Evolutionary conservation across 1,140 invertebrate genomes (phyloP), one percentile per base, ranked within the genome.

Genomic region (Antheraea pernyi): DNA sequence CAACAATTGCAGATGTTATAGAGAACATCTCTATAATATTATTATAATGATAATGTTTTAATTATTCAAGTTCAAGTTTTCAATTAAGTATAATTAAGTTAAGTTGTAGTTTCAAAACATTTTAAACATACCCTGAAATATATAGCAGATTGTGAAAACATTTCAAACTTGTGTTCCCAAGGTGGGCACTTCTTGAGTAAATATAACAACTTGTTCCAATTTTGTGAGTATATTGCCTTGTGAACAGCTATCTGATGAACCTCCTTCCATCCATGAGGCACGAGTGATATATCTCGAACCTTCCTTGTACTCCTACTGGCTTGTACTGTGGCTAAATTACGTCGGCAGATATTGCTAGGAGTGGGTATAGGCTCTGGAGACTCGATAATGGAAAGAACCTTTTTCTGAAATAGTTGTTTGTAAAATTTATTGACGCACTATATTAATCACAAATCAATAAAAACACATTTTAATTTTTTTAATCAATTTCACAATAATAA

Each of bases 181-280:
- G 83, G 78, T 7, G 85, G 81, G 7, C 78, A 83, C 46, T 87
- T 86, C 62, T 82, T 86, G 10, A 91, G 69, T 7, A 91, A 68
- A 70, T 82, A 88, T 3, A 84, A 30, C 3, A 89, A 62, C 62
- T 82, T 82, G 65, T 89, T 72, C 89, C 89, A 91, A 71, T 89
- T 71, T 58, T 91, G 89, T 0, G 82, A 76, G 60, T 89, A 89
- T 19, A 91, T 85, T 0, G 89, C 86, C n/a, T 65, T 73, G 18
- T 80, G 73, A 8, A 86, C 18, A 7, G 86, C 81, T 18, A 79
- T 64, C 3, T 85, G 70, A 46, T 76, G 85, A 0, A 63, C 68
- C 22, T 75, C 69, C 39, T 69, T 82, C 53, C 48, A 59, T 10
- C 30, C 19, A 4, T 46, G n/a, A 59, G 53, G 53, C 16, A n/a